A percentile compares a stretch with the other conserved stretches of the same genome.
Conservation (phyloP, 2,888 invertebrate species). For the Oscheius sp. region DNA sequence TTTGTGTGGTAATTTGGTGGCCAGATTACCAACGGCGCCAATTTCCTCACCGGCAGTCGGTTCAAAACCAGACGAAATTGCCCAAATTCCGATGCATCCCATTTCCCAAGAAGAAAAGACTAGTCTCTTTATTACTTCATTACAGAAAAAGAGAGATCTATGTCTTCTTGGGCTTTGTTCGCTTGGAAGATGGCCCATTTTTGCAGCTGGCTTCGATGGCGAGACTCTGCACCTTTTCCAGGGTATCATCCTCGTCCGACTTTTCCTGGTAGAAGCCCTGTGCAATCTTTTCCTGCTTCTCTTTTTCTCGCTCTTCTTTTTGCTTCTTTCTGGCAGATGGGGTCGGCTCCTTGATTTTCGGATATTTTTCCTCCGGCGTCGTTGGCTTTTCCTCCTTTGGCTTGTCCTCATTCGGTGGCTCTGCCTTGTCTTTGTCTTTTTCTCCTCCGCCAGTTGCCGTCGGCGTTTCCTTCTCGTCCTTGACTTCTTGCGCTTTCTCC, state of each 20-base stretch:
- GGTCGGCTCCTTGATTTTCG: not conserved
- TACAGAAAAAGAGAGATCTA: too few species aligned
- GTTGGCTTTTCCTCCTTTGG: not conserved
- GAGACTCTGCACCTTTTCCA: not conserved
- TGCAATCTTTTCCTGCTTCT: not conserved
- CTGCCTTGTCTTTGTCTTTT: not conserved
- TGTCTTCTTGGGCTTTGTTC: too few species aligned
- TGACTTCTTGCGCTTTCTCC: too few species aligned
- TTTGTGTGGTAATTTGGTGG: too few species aligned
- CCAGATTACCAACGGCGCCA: too few species aligned
- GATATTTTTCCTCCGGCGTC: not conserved
- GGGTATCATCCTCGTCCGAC: constrained; percentile 2
- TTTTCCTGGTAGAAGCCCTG: constrained; percentile 3
- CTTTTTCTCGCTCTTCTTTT: not conserved
- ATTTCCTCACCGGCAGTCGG: too few species aligned
- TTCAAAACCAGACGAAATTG: too few species aligned
- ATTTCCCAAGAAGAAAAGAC: too few species aligned
- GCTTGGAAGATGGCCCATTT: not conserved
- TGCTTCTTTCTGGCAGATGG: not conserved
- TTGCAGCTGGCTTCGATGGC: not conserved
- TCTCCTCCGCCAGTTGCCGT: not conserved
- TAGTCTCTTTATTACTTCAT: too few species aligned
- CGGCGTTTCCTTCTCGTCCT: too few species aligned
- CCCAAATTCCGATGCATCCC: too few species aligned
- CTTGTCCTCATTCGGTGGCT: not conserved